Base-by-base conservation (phyloP, 2,888 invertebrate species). In the Stegophylla sp. region DNA sequence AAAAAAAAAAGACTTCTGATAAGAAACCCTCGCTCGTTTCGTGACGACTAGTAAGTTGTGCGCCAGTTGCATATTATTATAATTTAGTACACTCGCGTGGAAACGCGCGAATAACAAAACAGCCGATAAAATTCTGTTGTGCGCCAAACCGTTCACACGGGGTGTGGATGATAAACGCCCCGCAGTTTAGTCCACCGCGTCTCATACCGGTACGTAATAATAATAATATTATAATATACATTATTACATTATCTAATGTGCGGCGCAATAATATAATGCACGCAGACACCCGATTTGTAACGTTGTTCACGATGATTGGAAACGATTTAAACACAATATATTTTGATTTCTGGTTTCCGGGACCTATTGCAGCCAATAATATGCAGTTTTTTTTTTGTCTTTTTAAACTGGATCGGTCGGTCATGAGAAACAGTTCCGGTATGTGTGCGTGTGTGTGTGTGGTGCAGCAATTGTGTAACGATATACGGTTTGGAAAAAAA, bases 401-500 rank as follows among this genome's bases (percentile, higher is more conserved):
- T n/a, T n/a, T n/a, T 13, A 61, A 75, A 75, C 75, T 66, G 75
- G 75, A 76, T 75, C 41, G 61, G 13, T 26, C 28, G 28, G 56
- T 66, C 77, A 79, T 79, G 79, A 61, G 79, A 79, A 79, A 79
- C 79, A 71, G 79, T 79, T 79, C 79, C 61, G 79, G 79, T 79
- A 71, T 23, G 69, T 13, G 15, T 3, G 13, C 20, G 12, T 4
- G 59, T 5, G 17, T 10, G n/a, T 23, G 43, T 23, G n/a, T 12
- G 4, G 23, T 43, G 67, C n/a, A 28, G 45, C 28, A 48, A 69
- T 51, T 48, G 67, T 69, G 28, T 17, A 69, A n/a, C 17, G 51
- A n/a, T 51, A 51, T 51, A 3, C 3, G 1, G 15, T 48, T n/a
- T n/a, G 23, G 15, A 43, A 20, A n/a, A 43, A 45, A 61, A 26